Percentiles rank a stretch among this genome's conserved stretches.
Evolutionary conservation across 2,113 vertebrate species (phyloP).

Genomic region (Phalacrocorax aristotelis): DNA sequence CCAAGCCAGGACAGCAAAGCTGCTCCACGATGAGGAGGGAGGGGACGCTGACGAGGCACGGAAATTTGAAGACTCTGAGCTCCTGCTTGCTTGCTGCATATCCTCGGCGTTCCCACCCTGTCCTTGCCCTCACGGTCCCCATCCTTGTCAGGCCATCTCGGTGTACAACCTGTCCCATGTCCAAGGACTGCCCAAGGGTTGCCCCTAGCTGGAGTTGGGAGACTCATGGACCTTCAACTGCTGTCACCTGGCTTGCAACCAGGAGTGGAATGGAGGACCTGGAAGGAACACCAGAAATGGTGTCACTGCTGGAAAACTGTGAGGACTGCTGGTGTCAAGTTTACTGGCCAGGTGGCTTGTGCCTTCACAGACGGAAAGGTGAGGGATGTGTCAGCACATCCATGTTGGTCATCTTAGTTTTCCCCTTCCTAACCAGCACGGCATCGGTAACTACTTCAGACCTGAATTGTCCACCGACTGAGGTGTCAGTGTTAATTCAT

Average conservation of each 20-base stretch:
- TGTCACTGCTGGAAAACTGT: neutral
- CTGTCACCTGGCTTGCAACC: neutral
- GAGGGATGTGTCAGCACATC: rapidly evolving
- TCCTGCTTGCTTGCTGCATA: rapidly evolving
- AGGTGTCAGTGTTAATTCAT: neutral
- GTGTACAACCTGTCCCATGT: neutral
- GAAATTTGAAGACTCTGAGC: neutral
- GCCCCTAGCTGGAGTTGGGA: rapidly evolving
- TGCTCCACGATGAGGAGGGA: neutral
- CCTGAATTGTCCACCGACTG: neutral
- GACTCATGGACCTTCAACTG: neutral
- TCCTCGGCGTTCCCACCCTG: neutral
- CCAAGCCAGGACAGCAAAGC: conserved; percentile 6
- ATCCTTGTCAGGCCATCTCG: neutral
- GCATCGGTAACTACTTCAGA: neutral
- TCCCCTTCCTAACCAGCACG: neutral
- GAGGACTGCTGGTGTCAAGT: rapidly evolving
- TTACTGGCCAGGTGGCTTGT: neutral
- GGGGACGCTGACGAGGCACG: neutral
- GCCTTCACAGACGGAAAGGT: rapidly evolving
- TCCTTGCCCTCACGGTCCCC: rapidly evolving
- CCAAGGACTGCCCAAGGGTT: neutral
- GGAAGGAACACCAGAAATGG: neutral
- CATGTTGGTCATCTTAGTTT: neutral
- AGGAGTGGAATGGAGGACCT: neutral